A percentile compares a stretch with the other conserved stretches of the same genome.
phyloP scores from a whole-genome alignment of 2,113 vertebrate species.

The Psephotus haematonotus region DNA sequence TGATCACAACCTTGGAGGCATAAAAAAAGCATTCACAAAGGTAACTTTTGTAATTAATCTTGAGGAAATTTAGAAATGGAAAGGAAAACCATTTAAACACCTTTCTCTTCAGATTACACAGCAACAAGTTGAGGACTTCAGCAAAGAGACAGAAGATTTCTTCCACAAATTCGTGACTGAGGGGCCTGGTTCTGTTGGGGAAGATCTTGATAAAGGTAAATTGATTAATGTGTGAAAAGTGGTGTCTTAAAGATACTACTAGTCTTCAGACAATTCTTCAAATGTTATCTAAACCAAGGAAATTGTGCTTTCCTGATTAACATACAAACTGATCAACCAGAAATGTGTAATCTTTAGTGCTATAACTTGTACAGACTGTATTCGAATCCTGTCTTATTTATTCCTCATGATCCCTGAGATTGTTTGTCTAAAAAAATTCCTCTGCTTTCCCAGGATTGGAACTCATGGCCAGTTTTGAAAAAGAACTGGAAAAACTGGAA shows the following conservation, averaged over 20 bases:
- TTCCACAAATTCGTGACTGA: conserved; percentile 78
- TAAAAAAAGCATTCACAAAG: conserved; percentile 87
- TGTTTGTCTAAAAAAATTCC: background rate
- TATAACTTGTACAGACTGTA: background rate
- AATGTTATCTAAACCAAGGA: background rate
- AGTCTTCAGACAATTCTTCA: background rate
- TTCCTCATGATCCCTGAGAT: background rate
- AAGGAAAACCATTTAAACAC: background rate
- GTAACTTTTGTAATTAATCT: conserved; percentile 64
- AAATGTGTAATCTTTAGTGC: background rate
- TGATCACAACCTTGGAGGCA: conserved; percentile 78
- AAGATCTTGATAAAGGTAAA: conserved; percentile 90
- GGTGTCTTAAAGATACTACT: background rate
- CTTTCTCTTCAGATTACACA: conserved; percentile 79
- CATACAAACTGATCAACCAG: background rate
- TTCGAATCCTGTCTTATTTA: background rate
- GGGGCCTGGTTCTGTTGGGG: conserved; percentile 89
- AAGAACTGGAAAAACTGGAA: conserved; percentile 79
- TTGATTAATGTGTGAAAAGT: background rate
- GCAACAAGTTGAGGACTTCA: conserved; percentile 77
- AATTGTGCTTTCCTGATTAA: background rate
- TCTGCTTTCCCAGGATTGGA: conserved; percentile 75
- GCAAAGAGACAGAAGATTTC: conserved; percentile 78
- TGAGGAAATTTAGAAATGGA: background rate
- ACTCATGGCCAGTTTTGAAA: conserved; percentile 79